These are phyloP conservation scores for Lemur catta DNA, from an alignment of 2,797 vertebrate species.

Conservation along the genomic window DNA sequence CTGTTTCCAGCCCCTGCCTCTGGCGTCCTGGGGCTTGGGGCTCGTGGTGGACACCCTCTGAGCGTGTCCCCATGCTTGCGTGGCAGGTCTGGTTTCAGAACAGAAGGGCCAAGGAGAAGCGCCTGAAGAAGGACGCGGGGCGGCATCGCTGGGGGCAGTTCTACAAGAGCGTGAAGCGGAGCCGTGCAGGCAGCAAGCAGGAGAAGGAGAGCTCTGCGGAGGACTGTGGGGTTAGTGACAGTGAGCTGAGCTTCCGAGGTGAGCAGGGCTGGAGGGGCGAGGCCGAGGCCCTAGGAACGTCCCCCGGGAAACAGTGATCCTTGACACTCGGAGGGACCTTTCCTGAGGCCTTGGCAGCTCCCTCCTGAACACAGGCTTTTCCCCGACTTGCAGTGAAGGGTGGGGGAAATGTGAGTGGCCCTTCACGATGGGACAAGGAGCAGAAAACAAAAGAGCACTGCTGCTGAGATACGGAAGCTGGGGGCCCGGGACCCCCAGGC, in stretches of 20 bases:
- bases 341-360: neutral
- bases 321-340: neutral
- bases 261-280: conserved; percentile 62
- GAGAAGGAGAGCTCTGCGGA: conserved; percentile 98
- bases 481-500: neutral
- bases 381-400: neutral
- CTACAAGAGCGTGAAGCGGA: conserved; percentile 96
- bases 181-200: conserved; percentile 90
- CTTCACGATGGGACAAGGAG: neutral
- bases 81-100: conserved; percentile 99
- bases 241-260: conserved; percentile 99
- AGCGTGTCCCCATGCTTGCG: neutral
- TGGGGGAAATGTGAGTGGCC: neutral
- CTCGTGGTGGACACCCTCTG: fast-evolving
- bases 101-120: conserved; percentile 96
- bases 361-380: neutral
- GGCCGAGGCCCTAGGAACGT: neutral
- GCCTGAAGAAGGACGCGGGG: conserved; percentile 97
- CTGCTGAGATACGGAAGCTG: neutral
- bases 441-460: neutral
- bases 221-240: conserved; percentile 97
- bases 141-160: conserved; percentile 98
- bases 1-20: too few species aligned
- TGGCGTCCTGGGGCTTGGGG: neutral
- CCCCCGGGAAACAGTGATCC: conserved; percentile 8